These are phyloP conservation scores for Malurus alboscapulatus DNA, from an alignment of 2,113 vertebrate species.

Conservation along the genomic window DNA sequence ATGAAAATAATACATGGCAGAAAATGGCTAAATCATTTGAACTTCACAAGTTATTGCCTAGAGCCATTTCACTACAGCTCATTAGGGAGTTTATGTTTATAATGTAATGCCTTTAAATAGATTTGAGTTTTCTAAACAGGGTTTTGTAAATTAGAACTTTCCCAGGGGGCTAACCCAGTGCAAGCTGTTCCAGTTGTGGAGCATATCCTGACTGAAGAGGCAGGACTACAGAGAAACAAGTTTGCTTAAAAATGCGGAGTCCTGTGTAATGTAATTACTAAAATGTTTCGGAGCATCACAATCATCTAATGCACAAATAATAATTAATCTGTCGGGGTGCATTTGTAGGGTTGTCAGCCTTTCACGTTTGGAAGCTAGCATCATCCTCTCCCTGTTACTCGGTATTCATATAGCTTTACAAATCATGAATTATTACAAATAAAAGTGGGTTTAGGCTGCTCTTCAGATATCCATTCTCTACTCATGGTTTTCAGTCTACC, in stretches of 20 bases:
- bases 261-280: conserved; percentile 23
- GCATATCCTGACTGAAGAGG: conserved; percentile 58
- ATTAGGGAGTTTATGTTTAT: conserved; percentile 80
- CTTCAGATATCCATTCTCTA: background rate
- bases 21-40: conserved; percentile 73
- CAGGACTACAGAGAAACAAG: conserved; percentile 25
- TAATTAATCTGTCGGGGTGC: background rate
- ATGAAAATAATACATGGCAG: conserved; percentile 72
- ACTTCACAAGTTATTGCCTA: conserved; percentile 74
- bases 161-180: conserved; percentile 62
- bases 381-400: fast-evolving
- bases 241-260: background rate
- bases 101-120: conserved; percentile 78
- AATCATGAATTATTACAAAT: background rate
- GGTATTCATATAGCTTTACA: background rate
- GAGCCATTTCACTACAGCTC: conserved; percentile 75
- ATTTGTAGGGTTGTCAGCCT: background rate
- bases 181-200: conserved; percentile 70
- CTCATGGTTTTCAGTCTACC: background rate
- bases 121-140: conserved; percentile 74
- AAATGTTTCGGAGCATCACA: conserved; percentile 20
- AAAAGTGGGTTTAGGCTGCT: background rate
- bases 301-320: conserved; percentile 25
- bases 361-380: background rate
- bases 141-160: conserved; percentile 78